These are phyloP conservation scores for Mycetomoellerius zeteki DNA, from an alignment of 1,140 invertebrate species.

Conservation along the genomic window DNA sequence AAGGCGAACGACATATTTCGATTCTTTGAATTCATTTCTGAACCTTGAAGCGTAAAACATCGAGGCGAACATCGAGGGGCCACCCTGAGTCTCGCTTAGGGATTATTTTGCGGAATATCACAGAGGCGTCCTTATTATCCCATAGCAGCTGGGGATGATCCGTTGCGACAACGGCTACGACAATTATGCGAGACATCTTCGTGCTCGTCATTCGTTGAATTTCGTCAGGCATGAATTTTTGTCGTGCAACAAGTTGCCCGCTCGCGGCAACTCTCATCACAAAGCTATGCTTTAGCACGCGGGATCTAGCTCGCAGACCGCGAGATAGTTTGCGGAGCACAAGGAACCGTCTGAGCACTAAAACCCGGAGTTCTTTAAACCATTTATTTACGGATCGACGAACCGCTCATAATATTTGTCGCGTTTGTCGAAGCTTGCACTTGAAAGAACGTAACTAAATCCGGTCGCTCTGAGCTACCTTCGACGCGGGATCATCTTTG, in stretches of 20 bases:
- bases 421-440: conserved; percentile 71
- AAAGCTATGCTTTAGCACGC: conserved; percentile 41
- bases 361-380: conserved; percentile 79
- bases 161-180: conserved; percentile 75
- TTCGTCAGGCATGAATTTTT: conserved; percentile 82
- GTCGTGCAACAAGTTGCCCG: conserved; percentile 83
- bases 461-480: conserved; percentile 43
- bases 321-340: not conserved
- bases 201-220: conserved; percentile 75
- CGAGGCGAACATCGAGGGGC: conserved; percentile 19
- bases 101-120: conserved; percentile 68
- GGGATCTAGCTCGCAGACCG: not conserved
- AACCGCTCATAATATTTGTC: conserved; percentile 86
- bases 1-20: not conserved
- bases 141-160: conserved; percentile 80
- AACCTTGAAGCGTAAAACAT: conserved; percentile 45
- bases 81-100: conserved; percentile 58
- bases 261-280: conserved; percentile 57
- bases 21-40: conserved; percentile 14
- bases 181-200: conserved; percentile 74
- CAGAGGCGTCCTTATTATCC: conserved; percentile 28
- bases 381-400: conserved; percentile 83
- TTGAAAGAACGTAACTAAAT: conserved; percentile 58
- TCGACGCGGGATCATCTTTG: conserved; percentile 60
- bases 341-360: conserved; percentile 25